A percentile compares a stretch with the other conserved stretches of the same genome.
Evolutionary conservation across 2,797 vertebrate genomes (phyloP).

Genomic region (Chiroxiphia lanceolata): DNA sequence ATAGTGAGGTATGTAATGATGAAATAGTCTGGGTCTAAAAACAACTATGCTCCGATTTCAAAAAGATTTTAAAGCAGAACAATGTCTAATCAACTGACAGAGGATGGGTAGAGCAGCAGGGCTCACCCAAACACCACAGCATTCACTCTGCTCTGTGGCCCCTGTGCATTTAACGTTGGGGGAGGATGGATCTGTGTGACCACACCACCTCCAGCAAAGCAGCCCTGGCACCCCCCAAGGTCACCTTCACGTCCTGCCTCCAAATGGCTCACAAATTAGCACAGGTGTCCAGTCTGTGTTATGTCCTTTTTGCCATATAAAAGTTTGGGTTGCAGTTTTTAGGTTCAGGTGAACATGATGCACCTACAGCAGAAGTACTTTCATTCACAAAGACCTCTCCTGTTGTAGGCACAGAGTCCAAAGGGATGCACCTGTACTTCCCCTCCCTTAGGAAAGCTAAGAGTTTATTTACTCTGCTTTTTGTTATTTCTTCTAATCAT

Average conservation of each 20-base stretch:
- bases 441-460: background rate
- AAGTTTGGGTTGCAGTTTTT: background rate
- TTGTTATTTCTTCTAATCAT: background rate
- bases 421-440: background rate
- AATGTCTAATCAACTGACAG: background rate
- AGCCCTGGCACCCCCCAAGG: fast-evolving
- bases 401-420: background rate
- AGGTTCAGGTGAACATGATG: background rate
- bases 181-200: fast-evolving
- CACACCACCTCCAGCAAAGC: background rate
- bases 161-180: background rate
- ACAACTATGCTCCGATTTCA: background rate
- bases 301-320: fast-evolving
- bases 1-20: background rate
- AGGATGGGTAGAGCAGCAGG: background rate
- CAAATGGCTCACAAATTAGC: background rate
- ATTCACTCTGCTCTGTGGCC: background rate
- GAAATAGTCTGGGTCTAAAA: background rate
- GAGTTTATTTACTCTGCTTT: background rate
- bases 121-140: background rate
- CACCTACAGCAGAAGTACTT: background rate
- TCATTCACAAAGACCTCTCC: background rate
- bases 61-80: background rate
- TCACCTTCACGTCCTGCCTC: background rate
- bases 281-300: background rate